A percentile compares a stretch with the other conserved stretches of the same genome.
These are phyloP conservation scores for Hypotaenidia okinawae DNA, from an alignment of 2,797 vertebrate species.

Conservation along the genomic window DNA sequence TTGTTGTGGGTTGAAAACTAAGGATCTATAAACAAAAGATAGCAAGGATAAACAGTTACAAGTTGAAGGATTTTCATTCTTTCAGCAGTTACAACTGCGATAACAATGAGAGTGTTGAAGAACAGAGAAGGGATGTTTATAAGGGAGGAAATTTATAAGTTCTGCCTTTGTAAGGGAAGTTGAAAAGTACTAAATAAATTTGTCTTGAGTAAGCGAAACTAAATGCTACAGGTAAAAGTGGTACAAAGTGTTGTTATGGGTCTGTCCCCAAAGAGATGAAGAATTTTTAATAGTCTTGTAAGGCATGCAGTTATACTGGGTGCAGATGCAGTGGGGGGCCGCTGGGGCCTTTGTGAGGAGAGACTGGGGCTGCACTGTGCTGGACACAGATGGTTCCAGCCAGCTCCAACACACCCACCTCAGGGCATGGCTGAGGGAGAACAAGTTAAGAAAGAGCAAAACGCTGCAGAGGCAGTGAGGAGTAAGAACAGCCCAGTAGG, in stretches of 20 bases:
- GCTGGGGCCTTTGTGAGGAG: too few relatives aligned
- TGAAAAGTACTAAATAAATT: background rate
- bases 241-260: background rate
- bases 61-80: background rate
- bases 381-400: too few relatives aligned
- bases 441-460: background rate
- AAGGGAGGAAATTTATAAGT: background rate
- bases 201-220: background rate
- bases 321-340: fast-evolving
- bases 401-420: fast-evolving
- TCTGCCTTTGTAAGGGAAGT: background rate
- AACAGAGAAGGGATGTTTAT: background rate
- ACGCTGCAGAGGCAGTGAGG: background rate
- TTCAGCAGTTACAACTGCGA: background rate
- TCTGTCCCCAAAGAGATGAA: background rate
- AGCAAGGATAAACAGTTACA: background rate
- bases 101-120: background rate
- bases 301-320: background rate
- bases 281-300: background rate
- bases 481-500: background rate
- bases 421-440: background rate
- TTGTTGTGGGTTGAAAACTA: background rate
- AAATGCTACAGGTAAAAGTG: background rate
- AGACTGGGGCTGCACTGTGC: too few relatives aligned
- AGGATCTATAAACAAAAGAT: background rate